Base-by-base conservation (phyloP, 2,888 invertebrate species). In the Hydropsyche betteni region DNA sequence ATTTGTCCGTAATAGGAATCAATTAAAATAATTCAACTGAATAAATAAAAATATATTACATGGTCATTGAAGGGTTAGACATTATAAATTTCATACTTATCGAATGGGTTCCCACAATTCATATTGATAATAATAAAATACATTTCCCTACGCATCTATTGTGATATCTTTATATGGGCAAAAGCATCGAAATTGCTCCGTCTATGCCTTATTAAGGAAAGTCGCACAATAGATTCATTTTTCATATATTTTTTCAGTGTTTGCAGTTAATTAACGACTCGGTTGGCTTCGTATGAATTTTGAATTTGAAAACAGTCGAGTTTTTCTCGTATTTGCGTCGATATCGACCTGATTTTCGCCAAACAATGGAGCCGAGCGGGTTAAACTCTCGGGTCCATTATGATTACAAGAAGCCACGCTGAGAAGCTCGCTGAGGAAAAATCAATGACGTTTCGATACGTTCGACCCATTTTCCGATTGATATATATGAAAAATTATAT, bases 61-160 rank as follows among this genome's bases (percentile, higher is more conserved):
- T 24, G 10, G 34, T 64, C 36, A 34, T 33, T 33, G n/a, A 16
- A 61, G 64, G 24, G 64, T 64, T 64, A 64, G 2, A 34, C 36
- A 36, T 7, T 64, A 61, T 64, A 64, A 64, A 64, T 36, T 64
- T 64, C 5, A 64, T 64, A 33, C 34, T 5, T 55, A 64, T 64
- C 64, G 64, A 64, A 64, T n/a, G 64, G 7, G 64, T 64, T 64
- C 64, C 64, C 64, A 64, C 64, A 64, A 64, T 64, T 64, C 64
- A 36, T 36, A 44, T 6, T 10, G 10, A 8, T n/a, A n/a, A 24
- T 64, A 64, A 64, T 64, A 64, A 10, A 33, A 24, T 64, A 33
- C 36, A 36, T 16, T 64, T 64, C 36, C 33, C 64, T 64, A n/a
- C 64, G 64, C 64, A 12, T 64, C 64, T 64, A 64, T 64, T 64